Conservation (phyloP, 2,113 vertebrate species). For the Platanista minor region DNA sequence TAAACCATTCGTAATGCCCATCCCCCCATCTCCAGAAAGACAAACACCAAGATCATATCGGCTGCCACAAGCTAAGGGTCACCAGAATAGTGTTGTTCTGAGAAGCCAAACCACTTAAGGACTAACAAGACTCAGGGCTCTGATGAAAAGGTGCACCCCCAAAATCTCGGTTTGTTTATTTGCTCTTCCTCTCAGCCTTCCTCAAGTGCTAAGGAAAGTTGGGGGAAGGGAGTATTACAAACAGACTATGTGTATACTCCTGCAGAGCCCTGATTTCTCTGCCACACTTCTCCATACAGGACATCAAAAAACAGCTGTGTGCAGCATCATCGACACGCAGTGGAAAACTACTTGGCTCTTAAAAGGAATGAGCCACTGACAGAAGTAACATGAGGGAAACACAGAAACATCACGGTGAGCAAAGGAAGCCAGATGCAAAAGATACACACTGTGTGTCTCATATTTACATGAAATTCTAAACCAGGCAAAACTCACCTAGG, state of each 20-base stretch:
- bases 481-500: neutral
- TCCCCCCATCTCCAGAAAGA: neutral
- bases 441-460: too few relatives aligned
- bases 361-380: neutral
- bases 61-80: neutral
- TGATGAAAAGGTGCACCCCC: neutral
- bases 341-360: neutral
- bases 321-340: fast-evolving
- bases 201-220: neutral
- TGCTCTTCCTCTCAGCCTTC: neutral
- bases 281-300: neutral
- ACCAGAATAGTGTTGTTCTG: neutral
- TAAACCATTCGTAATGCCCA: neutral
- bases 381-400: neutral
- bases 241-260: fast-evolving
- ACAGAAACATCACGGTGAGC: neutral
- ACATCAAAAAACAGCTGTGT: fast-evolving
- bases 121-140: neutral
- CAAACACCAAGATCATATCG: neutral
- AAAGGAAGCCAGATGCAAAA: neutral
- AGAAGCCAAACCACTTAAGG: neutral
- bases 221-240: neutral
- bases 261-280: neutral
- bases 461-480: neutral
- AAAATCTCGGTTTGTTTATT: neutral